A percentile compares a stretch with the other conserved stretches of the same genome.
These are phyloP conservation scores for Myotis pilosus DNA, from an alignment of 2,797 vertebrate species.

Conservation along the genomic window DNA sequence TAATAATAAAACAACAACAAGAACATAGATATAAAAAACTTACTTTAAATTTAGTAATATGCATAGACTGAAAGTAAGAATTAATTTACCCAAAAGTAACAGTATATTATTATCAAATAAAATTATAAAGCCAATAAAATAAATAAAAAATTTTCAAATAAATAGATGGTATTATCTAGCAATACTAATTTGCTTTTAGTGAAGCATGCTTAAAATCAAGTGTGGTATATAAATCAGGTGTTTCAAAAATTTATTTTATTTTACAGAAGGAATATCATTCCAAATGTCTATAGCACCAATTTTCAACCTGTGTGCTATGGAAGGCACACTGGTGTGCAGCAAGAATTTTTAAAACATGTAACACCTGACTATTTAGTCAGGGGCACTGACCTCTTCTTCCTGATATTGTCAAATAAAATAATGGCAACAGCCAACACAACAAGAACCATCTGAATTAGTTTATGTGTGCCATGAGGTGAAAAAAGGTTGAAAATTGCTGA, in stretches of 20 bases:
- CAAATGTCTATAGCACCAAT: neutral
- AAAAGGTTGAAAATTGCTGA: neutral
- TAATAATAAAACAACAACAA: too few species aligned
- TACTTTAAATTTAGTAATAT: neutral
- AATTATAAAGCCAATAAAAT: neutral
- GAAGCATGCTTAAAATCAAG: neutral
- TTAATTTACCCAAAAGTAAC: neutral
- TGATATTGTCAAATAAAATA: neutral
- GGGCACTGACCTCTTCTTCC: neutral
- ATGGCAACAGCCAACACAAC: neutral
- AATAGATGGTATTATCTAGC: neutral
- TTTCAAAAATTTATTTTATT: neutral
- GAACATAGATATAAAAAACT: neutral
- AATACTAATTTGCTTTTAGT: neutral
- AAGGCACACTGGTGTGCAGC: neutral
- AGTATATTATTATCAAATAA: neutral
- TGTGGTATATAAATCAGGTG: neutral
- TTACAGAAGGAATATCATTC: too few species aligned
- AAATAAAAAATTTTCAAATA: neutral
- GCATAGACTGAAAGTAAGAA: neutral
- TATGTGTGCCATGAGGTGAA: neutral
- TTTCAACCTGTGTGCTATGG: neutral
- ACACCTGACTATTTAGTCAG: neutral
- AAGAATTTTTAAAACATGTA: neutral
- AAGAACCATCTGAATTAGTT: neutral